Conservation (phyloP, 64 coral and sea anemone species). For the Montipora foliosa region DNA sequence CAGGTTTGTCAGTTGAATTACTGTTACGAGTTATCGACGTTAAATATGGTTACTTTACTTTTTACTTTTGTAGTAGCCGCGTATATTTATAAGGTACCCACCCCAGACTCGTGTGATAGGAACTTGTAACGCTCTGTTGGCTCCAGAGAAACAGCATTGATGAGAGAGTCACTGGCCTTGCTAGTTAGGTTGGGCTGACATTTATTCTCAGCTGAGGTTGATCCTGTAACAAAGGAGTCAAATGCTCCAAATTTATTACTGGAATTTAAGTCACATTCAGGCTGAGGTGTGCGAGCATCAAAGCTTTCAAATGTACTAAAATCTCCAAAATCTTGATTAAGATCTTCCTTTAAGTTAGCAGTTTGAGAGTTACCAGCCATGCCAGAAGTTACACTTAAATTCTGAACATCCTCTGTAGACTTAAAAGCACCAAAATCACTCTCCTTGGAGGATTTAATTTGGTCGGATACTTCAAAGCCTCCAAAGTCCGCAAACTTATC, state of each 20-base stretch:
- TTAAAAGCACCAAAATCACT: slow-evolving; percentile 34
- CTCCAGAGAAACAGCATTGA: slow-evolving; percentile 79
- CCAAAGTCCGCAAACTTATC: slow-evolving; percentile 51
- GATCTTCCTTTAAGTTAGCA: background rate
- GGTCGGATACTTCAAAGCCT: slow-evolving; percentile 19
- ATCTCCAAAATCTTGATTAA: slow-evolving; percentile 27
- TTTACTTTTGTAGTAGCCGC: too few relatives aligned
- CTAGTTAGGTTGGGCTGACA: background rate
- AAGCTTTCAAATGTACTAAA: slow-evolving; percentile 18
- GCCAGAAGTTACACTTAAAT: background rate
- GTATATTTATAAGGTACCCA: background rate
- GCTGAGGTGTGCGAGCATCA: background rate
- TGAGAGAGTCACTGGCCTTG: slow-evolving; percentile 53
- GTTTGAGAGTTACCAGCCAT: background rate
- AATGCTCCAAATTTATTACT: slow-evolving; percentile 3
- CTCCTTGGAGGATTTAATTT: slow-evolving; percentile 1
- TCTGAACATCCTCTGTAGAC: slow-evolving; percentile 19
- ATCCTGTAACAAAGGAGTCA: slow-evolving; percentile 20
- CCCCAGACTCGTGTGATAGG: slow-evolving; percentile 84
- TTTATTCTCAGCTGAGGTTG: background rate
- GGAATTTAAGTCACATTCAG: background rate
- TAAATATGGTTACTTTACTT: too few relatives aligned
- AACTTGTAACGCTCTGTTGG: slow-evolving; percentile 85
- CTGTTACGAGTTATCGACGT: too few relatives aligned
- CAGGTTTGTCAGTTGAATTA: too few relatives aligned